Percentiles rank a stretch among this genome's conserved stretches.
phyloP scores from a whole-genome alignment of 2,888 invertebrate species.

The Myopa testacea region DNA sequence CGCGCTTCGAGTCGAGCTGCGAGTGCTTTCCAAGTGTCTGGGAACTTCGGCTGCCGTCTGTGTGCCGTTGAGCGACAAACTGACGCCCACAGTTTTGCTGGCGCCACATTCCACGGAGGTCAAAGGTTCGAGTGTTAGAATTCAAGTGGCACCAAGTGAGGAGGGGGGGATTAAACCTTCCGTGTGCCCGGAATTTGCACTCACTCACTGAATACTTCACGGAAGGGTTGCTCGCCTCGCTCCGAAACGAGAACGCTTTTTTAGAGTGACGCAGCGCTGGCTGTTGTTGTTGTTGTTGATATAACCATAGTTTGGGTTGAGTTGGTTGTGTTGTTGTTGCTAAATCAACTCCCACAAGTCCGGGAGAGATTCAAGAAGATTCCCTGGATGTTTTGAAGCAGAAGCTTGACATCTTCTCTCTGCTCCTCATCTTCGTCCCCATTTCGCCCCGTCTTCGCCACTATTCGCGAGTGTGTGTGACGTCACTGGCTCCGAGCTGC shows the following conservation, averaged over 20 bases:
- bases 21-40: too few relatives aligned
- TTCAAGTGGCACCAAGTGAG: not conserved
- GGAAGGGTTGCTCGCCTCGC: not conserved
- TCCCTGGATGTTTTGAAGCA: too few relatives aligned
- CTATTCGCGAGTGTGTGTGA: conserved; percentile 20
- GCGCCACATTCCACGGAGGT: conserved; percentile 20
- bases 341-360: too few relatives aligned
- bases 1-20: not conserved
- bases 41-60: not conserved
- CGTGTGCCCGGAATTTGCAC: not conserved
- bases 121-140: conserved; percentile 23
- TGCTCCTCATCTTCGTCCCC: not conserved
- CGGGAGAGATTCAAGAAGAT: too few relatives aligned
- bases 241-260: not conserved
- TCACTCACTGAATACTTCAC: not conserved
- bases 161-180: not conserved
- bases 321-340: too few relatives aligned
- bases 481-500: conserved; percentile 28
- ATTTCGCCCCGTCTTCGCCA: not conserved
- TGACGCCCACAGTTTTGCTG: too few relatives aligned
- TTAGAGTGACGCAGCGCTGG: too few relatives aligned
- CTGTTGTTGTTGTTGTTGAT: too few relatives aligned
- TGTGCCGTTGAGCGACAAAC: not conserved
- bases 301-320: too few relatives aligned
- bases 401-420: not conserved